Base-by-base conservation (phyloP, 2,113 vertebrate species). In the Heterotilapia buettikoferi region DNA sequence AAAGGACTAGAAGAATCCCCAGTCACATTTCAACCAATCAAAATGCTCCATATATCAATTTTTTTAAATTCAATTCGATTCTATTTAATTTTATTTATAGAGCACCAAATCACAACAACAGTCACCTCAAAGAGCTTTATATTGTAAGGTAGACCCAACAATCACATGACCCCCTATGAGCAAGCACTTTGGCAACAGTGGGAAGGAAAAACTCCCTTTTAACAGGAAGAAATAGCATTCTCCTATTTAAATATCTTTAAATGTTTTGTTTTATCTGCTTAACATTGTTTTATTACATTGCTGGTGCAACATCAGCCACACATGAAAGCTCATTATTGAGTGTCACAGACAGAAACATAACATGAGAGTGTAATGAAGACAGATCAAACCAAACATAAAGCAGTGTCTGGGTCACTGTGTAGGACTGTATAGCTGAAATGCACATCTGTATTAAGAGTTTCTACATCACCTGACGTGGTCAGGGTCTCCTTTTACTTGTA, bases 81-180 rank as follows among this genome's bases (percentile, higher is more conserved):
- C 0, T 0, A 9, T 26, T 21, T 5, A 0, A 3, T 59, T 31
- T 0, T 61, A 61, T 61, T 61, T 61, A 61, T 31, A 0, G 1
- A 61, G 14, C 26, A 6, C 26, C 14, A 31, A 61, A 61, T 59
- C 56, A 59, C 13, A 59, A 31, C 26, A 31, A 0, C 26, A 31
- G 6, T 61, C 57, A 3, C 26, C 57, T 61, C 2, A 61, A 31
- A 9, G 3, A 5, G 57, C 26, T 61, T 61, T 31, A 61, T 61
- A 29, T 16, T 59, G 57, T 61, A 6, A 61, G 14, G 57, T 0
- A 2, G 57, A 31, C 14, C 26, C 57, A 61, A 61, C 57, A 59
- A 31, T 31, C 56, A 59, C 0, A 59, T 59, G 56, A 59, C 0
- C 26, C 24, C 0, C 7, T 57, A 1, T 26, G 24, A 29, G 56